Conservation (phyloP, 2,113 vertebrate species). For the Pycnonotus jocosus region DNA sequence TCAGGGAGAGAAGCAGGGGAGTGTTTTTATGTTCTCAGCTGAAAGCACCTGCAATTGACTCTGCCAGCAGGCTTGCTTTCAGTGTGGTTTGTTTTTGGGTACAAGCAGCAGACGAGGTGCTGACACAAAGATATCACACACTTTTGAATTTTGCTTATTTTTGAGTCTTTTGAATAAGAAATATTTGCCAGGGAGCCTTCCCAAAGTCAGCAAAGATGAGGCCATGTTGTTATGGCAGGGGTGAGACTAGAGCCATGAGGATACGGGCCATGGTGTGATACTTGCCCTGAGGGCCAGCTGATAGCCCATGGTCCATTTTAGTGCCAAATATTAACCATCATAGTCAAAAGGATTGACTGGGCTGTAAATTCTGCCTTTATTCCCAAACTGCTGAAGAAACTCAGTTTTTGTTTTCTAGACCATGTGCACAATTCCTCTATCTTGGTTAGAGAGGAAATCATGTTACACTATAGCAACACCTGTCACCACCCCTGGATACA, state of each 20-base stretch:
- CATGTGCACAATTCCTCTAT: not conserved
- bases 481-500: accelerated
- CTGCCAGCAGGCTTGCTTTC: not conserved
- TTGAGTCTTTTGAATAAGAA: not conserved
- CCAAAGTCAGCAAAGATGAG: not conserved
- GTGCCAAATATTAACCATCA: not conserved
- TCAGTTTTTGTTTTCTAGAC: not conserved
- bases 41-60: not conserved
- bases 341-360: not conserved
- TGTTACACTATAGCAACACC: not conserved
- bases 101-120: not conserved
- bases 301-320: not conserved
- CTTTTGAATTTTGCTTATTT: not conserved
- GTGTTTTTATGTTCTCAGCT: not conserved
- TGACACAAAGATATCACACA: not conserved
- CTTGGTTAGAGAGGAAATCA: not conserved
- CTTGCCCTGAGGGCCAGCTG: not conserved
- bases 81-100: not conserved
- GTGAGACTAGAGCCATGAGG: not conserved
- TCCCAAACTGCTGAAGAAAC: not conserved
- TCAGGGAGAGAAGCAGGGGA: not conserved
- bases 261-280: not conserved
- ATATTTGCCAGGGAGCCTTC: not conserved
- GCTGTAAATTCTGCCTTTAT: not conserved
- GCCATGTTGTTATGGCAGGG: not conserved